Evolutionary conservation across 2,113 vertebrate species (phyloP).

Genomic region (Callopanchax toddi): DNA sequence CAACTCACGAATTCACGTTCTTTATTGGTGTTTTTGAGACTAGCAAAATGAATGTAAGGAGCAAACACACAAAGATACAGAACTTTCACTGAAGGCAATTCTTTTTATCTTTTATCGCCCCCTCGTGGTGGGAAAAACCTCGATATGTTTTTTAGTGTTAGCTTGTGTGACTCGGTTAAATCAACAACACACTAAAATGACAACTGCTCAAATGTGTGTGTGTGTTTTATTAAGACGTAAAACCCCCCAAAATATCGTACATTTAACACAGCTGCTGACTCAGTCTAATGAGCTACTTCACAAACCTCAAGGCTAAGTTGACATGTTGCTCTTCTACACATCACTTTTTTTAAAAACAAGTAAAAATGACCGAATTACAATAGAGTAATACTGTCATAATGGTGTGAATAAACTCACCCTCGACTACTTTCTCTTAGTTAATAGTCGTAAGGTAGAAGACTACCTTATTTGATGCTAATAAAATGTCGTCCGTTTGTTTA

Average conservation of each 20-base stretch:
- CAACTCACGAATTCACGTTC: background rate
- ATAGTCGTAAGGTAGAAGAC: background rate
- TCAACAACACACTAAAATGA: background rate
- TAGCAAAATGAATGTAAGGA: too few relatives aligned
- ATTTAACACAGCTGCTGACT: background rate
- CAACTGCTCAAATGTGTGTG: background rate
- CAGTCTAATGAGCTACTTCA: slow-evolving; percentile 14
- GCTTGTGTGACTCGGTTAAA: background rate
- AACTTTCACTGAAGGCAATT: too few relatives aligned
- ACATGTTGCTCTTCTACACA: background rate
- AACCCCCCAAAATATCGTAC: background rate
- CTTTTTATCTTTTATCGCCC: slow-evolving; percentile 48
- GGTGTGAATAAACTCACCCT: slow-evolving; percentile 39
- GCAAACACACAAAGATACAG: too few relatives aligned
- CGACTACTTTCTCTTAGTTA: background rate
- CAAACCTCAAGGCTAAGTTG: background rate
- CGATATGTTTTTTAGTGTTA: too few relatives aligned
- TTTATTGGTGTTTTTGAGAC: too few relatives aligned
- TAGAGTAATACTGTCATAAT: background rate
- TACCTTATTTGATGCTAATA: background rate
- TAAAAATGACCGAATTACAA: background rate
- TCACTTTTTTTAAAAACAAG: background rate
- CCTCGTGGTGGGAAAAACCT: slow-evolving; percentile 54
- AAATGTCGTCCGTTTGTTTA: background rate
- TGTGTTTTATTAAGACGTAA: too few relatives aligned